A percentile compares a stretch with the other conserved stretches of the same genome.
Evolutionary conservation across 2,113 vertebrate genomes (phyloP).

Genomic region (Alaudala cheleensis): DNA sequence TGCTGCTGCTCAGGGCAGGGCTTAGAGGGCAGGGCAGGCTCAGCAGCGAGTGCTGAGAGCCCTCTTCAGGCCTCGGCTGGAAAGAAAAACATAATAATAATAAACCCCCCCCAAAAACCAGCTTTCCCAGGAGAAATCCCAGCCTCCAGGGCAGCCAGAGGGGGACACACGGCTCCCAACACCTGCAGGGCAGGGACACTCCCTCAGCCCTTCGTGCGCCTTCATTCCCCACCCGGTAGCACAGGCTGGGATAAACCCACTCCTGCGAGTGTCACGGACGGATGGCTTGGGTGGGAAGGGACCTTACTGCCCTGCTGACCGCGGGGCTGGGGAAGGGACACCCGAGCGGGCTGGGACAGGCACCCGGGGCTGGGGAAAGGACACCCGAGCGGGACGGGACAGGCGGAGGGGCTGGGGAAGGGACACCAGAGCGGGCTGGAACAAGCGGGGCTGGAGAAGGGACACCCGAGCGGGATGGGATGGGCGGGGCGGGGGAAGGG

Average conservation of each 20-base stretch:
- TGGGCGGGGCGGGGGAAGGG: too few species aligned
- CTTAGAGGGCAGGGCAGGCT: background rate
- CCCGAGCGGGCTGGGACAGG: too few species aligned
- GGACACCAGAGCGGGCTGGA: too few species aligned
- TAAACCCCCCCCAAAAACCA: background rate
- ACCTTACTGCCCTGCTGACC: rapidly evolving
- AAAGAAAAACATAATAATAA: background rate
- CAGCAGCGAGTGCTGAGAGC: background rate
- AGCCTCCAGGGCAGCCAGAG: too few species aligned
- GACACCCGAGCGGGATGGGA: too few species aligned
- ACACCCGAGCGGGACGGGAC: too few species aligned
- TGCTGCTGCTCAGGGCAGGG: background rate
- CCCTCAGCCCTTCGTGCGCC: background rate
- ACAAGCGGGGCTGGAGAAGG: background rate
- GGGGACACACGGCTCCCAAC: background rate
- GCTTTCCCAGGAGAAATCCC: background rate
- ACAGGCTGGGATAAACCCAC: rapidly evolving
- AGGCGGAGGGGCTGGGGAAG: too few species aligned
- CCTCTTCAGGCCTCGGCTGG: background rate
- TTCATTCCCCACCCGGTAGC: too few species aligned
- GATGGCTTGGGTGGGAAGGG: background rate
- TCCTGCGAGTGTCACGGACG: rapidly evolving
- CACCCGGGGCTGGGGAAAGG: too few species aligned
- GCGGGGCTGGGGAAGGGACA: background rate
- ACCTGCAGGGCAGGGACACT: rapidly evolving